Evolutionary conservation across 2,113 vertebrate species (phyloP).

Genomic region (Phylloscopus whistleri): DNA sequence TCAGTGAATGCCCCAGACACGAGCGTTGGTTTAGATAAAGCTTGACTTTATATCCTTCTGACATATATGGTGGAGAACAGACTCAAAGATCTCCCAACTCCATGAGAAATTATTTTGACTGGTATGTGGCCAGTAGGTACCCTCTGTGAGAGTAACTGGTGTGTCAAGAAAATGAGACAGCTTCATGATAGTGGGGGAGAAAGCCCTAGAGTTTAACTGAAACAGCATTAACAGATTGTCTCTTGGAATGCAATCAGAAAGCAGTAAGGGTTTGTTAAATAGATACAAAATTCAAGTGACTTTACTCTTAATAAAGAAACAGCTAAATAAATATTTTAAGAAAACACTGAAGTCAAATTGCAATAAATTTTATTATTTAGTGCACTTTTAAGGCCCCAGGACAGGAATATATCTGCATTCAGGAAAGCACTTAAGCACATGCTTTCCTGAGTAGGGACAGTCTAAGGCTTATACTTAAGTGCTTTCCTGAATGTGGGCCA

Average conservation of each 20-base stretch:
- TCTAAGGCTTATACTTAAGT: slow-evolving; percentile 45
- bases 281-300: background rate
- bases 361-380: slow-evolving; percentile 42
- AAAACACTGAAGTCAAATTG: slow-evolving; percentile 9
- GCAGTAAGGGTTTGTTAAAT: background rate
- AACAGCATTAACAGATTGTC: background rate
- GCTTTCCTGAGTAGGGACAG: slow-evolving; percentile 49
- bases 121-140: background rate
- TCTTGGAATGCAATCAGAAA: background rate
- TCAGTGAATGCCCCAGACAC: background rate
- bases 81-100: background rate
- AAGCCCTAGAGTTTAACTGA: background rate
- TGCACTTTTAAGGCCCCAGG: slow-evolving; percentile 30
- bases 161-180: background rate
- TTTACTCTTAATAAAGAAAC: background rate
- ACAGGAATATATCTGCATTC: slow-evolving; percentile 29
- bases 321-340: slow-evolving; percentile 35
- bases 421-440: slow-evolving; percentile 58
- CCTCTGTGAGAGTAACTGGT: background rate
- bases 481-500: slow-evolving; percentile 59
- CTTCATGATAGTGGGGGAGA: background rate
- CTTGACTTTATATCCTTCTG: background rate
- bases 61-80: background rate
- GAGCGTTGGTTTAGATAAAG: background rate
- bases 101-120: background rate